Percentiles rank a stretch among this genome's conserved stretches.
These are phyloP conservation scores for Malurus elegans DNA, from an alignment of 2,113 vertebrate species.

Conservation along the genomic window DNA sequence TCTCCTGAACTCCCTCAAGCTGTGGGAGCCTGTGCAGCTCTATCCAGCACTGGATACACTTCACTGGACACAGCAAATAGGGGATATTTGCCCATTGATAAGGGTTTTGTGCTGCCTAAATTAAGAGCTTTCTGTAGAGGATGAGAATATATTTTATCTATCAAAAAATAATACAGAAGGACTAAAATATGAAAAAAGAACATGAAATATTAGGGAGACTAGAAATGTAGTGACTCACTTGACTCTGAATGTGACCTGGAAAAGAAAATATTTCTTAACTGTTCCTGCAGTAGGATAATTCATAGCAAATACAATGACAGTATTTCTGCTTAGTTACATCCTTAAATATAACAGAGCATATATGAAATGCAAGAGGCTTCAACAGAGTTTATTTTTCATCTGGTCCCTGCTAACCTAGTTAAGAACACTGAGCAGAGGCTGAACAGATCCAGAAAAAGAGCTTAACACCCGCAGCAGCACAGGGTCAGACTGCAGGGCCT, in stretches of 20 bases:
- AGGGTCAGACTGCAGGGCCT: not conserved
- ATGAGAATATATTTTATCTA: not conserved
- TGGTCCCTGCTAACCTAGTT: not conserved
- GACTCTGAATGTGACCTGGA: not conserved
- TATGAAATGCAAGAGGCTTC: not conserved
- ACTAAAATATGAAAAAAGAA: not conserved
- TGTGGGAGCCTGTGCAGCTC: not conserved
- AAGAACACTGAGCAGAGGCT: not conserved
- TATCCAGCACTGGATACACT: not conserved
- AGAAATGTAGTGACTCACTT: not conserved
- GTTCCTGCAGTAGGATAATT: not conserved
- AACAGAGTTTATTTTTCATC: not conserved
- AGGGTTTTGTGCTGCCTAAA: not conserved
- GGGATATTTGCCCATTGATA: not conserved
- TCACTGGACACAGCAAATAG: not conserved
- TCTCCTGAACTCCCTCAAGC: not conserved
- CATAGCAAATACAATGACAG: not conserved
- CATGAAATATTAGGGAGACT: not conserved
- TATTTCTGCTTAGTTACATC: not conserved
- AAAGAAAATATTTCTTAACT: not conserved
- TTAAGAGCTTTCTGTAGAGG: not conserved
- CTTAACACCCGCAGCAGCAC: not conserved
- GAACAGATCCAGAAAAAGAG: not conserved
- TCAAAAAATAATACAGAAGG: not conserved
- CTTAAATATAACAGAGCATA: not conserved